Conservation (phyloP, 1,140 invertebrate species). For the Dendroctonus valens region DNA sequence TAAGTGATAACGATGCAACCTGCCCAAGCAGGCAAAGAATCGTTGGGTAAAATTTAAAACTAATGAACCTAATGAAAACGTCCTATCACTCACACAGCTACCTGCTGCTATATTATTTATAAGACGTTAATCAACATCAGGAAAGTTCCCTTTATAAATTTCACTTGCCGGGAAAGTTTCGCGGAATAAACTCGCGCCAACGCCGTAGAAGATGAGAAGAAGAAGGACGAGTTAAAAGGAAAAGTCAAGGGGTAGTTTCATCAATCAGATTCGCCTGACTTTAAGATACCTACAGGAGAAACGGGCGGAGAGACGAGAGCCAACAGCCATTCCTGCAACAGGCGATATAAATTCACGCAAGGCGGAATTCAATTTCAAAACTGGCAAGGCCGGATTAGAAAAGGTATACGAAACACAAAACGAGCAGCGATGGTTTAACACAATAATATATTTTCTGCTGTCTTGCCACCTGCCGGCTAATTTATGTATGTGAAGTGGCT, state of each 20-base stretch:
- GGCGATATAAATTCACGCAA: constrained; percentile 19
- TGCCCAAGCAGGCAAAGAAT: too few relatives aligned
- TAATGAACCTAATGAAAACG: too few relatives aligned
- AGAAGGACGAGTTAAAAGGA: constrained; percentile 17
- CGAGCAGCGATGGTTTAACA: neutral
- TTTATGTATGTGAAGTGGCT: neutral
- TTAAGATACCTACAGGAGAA: constrained; percentile 1
- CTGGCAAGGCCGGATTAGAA: constrained; percentile 8
- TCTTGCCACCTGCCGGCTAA: neutral
- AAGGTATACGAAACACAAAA: too few relatives aligned
- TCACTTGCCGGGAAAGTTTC: too few relatives aligned
- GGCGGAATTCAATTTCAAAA: constrained; percentile 13
- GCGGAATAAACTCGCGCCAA: too few relatives aligned
- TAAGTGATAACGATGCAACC: too few relatives aligned
- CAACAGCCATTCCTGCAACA: constrained; percentile 10
- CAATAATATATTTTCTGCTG: constrained; percentile 7
- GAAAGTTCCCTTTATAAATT: too few relatives aligned
- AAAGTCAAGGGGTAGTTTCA: constrained; percentile 23
- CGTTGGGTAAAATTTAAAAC: too few relatives aligned
- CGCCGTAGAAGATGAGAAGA: constrained; percentile 5
- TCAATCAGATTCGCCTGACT: constrained; percentile 23
- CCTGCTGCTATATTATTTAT: too few relatives aligned
- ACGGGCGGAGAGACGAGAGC: neutral
- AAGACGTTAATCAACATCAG: too few relatives aligned
- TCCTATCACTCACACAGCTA: too few relatives aligned